A percentile compares a stretch with the other conserved stretches of the same genome.
These are phyloP conservation scores for Drosophila formosana DNA, from an alignment of 2,888 invertebrate genomes.

Conservation along the genomic window DNA sequence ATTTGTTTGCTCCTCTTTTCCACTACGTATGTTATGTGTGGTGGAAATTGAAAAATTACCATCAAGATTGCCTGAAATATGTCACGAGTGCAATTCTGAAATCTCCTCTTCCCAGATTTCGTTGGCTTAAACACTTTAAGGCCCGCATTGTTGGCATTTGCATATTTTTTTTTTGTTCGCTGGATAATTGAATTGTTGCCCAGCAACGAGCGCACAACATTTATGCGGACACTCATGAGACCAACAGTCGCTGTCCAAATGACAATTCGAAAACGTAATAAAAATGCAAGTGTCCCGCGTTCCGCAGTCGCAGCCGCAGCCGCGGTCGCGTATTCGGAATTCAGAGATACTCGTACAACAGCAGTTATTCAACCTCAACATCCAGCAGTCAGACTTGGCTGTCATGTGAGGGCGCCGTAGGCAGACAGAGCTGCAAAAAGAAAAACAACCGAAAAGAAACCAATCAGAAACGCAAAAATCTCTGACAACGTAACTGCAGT, in stretches of 20 bases:
- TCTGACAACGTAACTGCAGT: constrained; percentile 75
- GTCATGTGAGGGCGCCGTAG: constrained; percentile 74
- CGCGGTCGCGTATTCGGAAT: constrained; percentile 36
- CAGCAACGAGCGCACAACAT: constrained; percentile 75
- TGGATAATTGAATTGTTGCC: constrained; percentile 83
- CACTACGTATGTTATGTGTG: constrained; percentile 31
- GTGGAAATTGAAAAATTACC: constrained; percentile 77
- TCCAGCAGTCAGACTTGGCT: constrained; percentile 60
- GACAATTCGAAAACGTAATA: constrained; percentile 71
- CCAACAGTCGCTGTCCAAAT: constrained; percentile 71
- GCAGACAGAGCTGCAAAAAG: constrained; percentile 23
- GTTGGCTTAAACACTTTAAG: constrained; percentile 42
- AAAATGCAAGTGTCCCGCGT: constrained; percentile 64
- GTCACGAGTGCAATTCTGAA: constrained; percentile 72
- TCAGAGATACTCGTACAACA: constrained; percentile 44
- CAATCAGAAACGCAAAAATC: constrained; percentile 70
- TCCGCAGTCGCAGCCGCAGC: constrained; percentile 5
- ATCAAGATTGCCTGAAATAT: constrained; percentile 75
- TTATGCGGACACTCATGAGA: constrained; percentile 80
- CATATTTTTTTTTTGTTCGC: constrained; percentile 56
- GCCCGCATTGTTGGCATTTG: constrained; percentile 68
- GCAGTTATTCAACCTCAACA: constrained; percentile 66
- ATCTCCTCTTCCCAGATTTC: constrained; percentile 10
- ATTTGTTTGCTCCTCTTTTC: constrained; percentile 60
- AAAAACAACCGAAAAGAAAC: constrained; percentile 42